Evolutionary conservation across 2,113 vertebrate species (phyloP).

Genomic region (Corythornis madagascariensis): DNA sequence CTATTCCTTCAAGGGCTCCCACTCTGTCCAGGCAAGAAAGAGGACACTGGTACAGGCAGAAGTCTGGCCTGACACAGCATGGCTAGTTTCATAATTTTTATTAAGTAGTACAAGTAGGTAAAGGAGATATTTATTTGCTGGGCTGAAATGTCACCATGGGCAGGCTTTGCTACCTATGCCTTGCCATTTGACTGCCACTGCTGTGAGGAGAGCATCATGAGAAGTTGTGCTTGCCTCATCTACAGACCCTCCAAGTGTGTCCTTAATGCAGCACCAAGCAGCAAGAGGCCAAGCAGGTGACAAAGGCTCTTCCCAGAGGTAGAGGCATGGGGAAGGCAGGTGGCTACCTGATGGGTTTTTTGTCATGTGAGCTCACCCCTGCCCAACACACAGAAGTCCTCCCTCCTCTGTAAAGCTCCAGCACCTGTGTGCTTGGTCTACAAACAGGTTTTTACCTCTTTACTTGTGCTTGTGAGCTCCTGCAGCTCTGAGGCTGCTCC

Average conservation of each 20-base stretch:
- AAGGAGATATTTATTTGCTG: background rate
- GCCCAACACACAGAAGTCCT: background rate
- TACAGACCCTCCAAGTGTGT: background rate
- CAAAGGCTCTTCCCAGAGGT: background rate
- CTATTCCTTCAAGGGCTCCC: background rate
- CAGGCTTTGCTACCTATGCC: background rate
- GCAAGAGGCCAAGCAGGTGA: background rate
- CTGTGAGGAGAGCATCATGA: fast-evolving
- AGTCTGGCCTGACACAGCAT: background rate
- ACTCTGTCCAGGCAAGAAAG: background rate
- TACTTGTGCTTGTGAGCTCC: background rate
- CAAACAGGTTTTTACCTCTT: background rate
- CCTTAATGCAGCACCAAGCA: too few species aligned
- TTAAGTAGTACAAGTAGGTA: background rate
- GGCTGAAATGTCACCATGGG: background rate
- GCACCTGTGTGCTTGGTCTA: background rate
- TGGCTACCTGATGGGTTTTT: background rate
- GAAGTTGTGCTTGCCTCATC: background rate
- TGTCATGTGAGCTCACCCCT: background rate
- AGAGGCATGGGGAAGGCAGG: background rate
- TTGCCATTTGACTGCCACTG: background rate
- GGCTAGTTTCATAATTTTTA: background rate
- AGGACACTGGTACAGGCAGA: background rate
- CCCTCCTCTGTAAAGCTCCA: background rate
- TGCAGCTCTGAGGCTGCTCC: background rate